Evolutionary conservation across 2,113 vertebrate species (phyloP).

Genomic region (Malurus cyaneus): DNA sequence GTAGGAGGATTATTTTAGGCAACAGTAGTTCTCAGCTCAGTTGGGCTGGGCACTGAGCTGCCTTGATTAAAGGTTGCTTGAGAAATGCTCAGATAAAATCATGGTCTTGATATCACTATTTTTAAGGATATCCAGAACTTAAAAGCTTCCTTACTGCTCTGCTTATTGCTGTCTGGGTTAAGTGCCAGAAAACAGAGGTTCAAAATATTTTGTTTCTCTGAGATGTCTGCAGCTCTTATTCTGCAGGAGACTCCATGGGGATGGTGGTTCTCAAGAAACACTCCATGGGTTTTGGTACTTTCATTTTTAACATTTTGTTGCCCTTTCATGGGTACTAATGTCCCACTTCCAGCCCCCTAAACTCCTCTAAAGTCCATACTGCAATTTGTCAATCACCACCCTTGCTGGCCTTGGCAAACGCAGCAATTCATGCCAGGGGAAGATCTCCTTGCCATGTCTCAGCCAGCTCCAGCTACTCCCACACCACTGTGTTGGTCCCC

Average conservation of each 20-base stretch:
- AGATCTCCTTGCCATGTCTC: not conserved
- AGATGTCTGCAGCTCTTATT: not conserved
- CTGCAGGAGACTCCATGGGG: not conserved
- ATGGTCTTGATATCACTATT: not conserved
- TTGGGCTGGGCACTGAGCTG: not conserved
- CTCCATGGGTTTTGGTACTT: not conserved
- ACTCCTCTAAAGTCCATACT: not conserved
- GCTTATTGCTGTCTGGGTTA: not conserved
- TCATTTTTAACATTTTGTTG: not conserved
- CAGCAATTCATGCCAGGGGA: not conserved
- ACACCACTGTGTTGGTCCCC: not conserved
- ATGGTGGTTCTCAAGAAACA: not conserved
- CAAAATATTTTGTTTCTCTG: not conserved
- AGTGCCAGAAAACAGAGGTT: not conserved
- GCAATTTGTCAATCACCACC: not conserved
- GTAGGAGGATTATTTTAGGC: slow-evolving; percentile 26
- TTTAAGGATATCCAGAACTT: not conserved
- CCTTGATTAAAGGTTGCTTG: not conserved
- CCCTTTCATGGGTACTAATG: not conserved
- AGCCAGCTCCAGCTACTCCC: not conserved
- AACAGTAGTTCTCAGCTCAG: not conserved
- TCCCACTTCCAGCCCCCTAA: not conserved
- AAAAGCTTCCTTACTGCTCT: not conserved
- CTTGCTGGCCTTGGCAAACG: not conserved
- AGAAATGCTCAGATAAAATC: not conserved